A percentile compares a stretch with the other conserved stretches of the same genome.
These are phyloP conservation scores for Zaprionus lachaisei DNA, from an alignment of 1,140 invertebrate species.

Conservation along the genomic window DNA sequence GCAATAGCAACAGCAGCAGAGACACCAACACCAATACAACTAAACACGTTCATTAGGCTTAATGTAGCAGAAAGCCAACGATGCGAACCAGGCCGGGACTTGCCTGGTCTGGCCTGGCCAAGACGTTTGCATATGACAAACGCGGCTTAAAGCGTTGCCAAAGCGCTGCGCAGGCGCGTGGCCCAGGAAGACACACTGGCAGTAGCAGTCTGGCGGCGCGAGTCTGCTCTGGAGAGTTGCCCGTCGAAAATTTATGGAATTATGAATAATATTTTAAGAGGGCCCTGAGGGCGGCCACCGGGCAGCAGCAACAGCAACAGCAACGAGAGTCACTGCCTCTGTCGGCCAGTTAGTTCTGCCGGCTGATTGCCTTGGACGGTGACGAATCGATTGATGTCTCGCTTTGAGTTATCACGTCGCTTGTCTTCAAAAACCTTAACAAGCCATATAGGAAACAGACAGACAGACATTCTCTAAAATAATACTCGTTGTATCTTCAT, in stretches of 20 bases:
- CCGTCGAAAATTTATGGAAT: constrained; percentile 77
- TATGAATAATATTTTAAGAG: constrained; percentile 81
- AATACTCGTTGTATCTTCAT: constrained; percentile 7
- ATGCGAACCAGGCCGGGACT: constrained; percentile 38
- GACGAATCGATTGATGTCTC: constrained; percentile 81
- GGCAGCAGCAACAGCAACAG: constrained; percentile 29
- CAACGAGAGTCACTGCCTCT: constrained; percentile 15
- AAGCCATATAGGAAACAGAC: constrained; percentile 60
- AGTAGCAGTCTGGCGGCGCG: constrained; percentile 12
- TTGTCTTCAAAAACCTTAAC: constrained; percentile 73
- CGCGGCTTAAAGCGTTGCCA: constrained; percentile 40
- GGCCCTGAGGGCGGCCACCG: constrained; percentile 65
- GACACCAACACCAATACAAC: constrained; percentile 59
- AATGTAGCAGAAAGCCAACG: constrained; percentile 58
- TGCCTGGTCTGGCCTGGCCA: background rate
- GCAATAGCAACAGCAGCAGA: constrained; percentile 13
- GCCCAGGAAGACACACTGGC: constrained; percentile 12
- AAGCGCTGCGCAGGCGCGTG: constrained; percentile 55
- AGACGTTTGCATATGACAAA: constrained; percentile 78
- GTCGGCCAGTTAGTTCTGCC: constrained; percentile 67
- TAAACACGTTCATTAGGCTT: constrained; percentile 79
- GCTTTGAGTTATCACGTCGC: constrained; percentile 80
- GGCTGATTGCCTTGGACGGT: constrained; percentile 73
- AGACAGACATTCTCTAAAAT: background rate
- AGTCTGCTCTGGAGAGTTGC: constrained; percentile 4